These are phyloP conservation scores for Ommatoiulus sabulosus DNA, from an alignment of 2,888 invertebrate species.

Conservation along the genomic window DNA sequence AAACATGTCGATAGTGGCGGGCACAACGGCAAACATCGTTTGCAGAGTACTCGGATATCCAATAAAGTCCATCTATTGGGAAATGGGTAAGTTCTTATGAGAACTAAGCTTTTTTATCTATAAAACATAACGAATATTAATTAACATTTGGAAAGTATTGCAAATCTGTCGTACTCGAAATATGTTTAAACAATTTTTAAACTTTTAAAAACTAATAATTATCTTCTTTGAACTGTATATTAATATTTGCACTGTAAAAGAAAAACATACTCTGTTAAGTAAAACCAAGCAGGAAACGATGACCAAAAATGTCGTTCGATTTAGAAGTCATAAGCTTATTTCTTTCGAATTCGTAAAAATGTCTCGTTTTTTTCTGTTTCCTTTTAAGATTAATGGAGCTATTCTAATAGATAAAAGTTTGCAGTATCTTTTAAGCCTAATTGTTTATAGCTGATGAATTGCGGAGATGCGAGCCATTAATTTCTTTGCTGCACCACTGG, in stretches of 20 bases:
- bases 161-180: too few species aligned
- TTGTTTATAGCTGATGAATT: neutral
- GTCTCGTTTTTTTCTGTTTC: neutral
- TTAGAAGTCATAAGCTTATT: too few species aligned
- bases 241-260: too few species aligned
- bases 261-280: too few species aligned
- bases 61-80: slow-evolving; percentile 84
- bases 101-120: too few species aligned
- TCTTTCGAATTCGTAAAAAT: neutral
- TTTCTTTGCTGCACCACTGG: neutral
- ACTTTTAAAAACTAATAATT: too few species aligned
- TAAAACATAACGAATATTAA: too few species aligned
- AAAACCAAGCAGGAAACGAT: too few species aligned
- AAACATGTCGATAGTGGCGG: slow-evolving; percentile 84
- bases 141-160: too few species aligned
- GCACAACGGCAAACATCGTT: slow-evolving; percentile 78
- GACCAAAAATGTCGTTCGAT: too few species aligned
- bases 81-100: slow-evolving; percentile 71
- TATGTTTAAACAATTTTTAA: too few species aligned
- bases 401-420: neutral
- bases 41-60: slow-evolving; percentile 88
- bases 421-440: neutral
- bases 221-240: too few species aligned
- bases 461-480: neutral
- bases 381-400: neutral